Conservation (phyloP, 2,888 invertebrate genomes). For the Chymomyza procnemis region DNA sequence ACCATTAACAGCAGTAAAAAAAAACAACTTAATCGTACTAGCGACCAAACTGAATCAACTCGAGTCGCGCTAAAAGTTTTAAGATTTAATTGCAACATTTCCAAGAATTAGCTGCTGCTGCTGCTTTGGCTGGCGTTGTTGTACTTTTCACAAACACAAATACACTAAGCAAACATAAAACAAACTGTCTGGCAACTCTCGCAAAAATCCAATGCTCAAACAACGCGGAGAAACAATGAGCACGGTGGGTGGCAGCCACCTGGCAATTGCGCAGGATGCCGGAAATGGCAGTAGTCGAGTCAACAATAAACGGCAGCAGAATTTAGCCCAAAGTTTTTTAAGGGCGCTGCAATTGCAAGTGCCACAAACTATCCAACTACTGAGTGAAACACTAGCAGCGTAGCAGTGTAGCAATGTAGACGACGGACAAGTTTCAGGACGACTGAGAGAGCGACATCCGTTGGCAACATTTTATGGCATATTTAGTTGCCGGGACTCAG, state of each 20-base stretch:
- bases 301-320: conserved; percentile 59
- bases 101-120: conserved; percentile 35
- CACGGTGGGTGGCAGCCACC: not conserved
- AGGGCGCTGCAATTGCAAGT: conserved; percentile 3
- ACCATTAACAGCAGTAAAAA: conserved; percentile 5
- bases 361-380: not conserved
- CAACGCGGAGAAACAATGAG: not conserved
- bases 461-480: conserved; percentile 52
- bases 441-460: conserved; percentile 42
- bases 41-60: conserved; percentile 4
- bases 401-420: too few relatives aligned
- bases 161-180: conserved; percentile 43
- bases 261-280: conserved; percentile 33
- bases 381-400: not conserved
- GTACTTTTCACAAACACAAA: not conserved
- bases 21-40: conserved; percentile 14
- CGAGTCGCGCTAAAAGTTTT: conserved; percentile 22
- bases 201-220: conserved; percentile 9
- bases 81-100: conserved; percentile 47
- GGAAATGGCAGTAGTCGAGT: conserved; percentile 56
- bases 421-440: conserved; percentile 3
- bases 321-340: conserved; percentile 48
- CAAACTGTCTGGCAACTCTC: conserved; percentile 25
- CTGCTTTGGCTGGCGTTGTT: not conserved
- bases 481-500: conserved; percentile 45